Evolutionary conservation across 2,797 vertebrate species (phyloP).

Genomic region (Megaceryle alcyon): DNA sequence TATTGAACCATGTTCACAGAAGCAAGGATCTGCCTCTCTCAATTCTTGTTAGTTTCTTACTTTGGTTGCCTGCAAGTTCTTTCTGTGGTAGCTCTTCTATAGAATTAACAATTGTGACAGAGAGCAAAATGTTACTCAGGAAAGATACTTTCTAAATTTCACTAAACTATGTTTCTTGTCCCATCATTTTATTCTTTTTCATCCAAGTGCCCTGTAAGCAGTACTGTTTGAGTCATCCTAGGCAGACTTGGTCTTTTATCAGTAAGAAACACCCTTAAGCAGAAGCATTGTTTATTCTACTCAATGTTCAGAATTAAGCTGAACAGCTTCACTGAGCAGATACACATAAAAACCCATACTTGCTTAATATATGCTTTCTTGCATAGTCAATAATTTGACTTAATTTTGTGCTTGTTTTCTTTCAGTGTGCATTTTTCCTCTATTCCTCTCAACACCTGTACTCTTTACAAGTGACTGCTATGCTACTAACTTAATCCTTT

Average conservation of each 20-base stretch:
- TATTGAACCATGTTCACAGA: background rate
- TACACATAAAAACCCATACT: background rate
- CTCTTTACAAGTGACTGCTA: background rate
- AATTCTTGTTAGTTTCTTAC: background rate
- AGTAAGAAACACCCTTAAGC: background rate
- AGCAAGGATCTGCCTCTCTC: background rate
- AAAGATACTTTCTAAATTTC: background rate
- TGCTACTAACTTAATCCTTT: background rate
- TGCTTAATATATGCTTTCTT: background rate
- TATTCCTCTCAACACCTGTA: background rate
- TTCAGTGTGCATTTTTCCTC: background rate
- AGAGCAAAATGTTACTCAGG: background rate
- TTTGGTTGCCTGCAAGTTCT: background rate
- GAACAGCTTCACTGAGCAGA: background rate
- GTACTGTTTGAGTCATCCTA: background rate
- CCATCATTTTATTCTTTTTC: background rate
- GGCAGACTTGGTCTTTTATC: background rate
- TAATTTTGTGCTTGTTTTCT: background rate
- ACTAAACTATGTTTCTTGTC: background rate
- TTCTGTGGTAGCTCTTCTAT: background rate
- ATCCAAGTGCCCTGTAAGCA: background rate
- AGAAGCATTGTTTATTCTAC: background rate
- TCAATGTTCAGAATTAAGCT: background rate
- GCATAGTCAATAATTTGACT: background rate
- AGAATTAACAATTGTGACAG: background rate